Evolutionary conservation across 1,140 invertebrate species (phyloP), one percentile per base, ranked within the genome.

Genomic region (Octopus sinensis): DNA sequence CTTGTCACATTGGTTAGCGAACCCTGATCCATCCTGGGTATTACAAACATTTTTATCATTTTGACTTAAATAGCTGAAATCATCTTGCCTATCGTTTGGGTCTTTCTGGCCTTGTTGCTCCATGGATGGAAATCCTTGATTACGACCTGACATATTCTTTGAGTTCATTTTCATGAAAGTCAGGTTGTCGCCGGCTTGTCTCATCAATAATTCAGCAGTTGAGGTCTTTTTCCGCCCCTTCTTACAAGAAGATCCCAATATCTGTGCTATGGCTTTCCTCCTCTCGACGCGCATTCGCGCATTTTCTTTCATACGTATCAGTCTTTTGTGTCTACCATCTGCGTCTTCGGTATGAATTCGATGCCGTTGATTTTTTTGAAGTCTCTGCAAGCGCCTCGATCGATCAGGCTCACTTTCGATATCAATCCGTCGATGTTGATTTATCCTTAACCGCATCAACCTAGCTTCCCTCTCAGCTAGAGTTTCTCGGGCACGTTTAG

Each of bases 281-380:
- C 68, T 73, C 6, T 73, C 68, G 68, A 73, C 30, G 68, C 68
- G 68, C 13, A 73, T 13, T 23, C 68, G 17, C 17, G 68, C 68
- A 73, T 73, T 73, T 73, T 73, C 68, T 73, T 23, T 9, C 68
- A 73, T 13, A 73, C 68, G 68, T n/a, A 73, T 73, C 68, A 73
- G 68, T 23, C 68, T 13, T 73, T 73, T 73, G 6, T 73, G 68
- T 13, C 68, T 73, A n/a, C 30, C 68, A 13, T 73, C 68, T 23
- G 68, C 17, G 17, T 13, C 30, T 73, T 73, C 68, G 30, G 30
- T 73, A 4, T 73, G 17, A 1, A 73, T 13, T 23, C 68, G 68
- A 73, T n/a, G 4, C 17, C 68, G 68, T 23, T 73, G 68, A 6
- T 73, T 73, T 23, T 13, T 73, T 23, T 73, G 68, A 23, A 73